These are phyloP conservation scores for Thaumatotibia leucotreta DNA, from an alignment of 1,140 invertebrate genomes.

Conservation along the genomic window DNA sequence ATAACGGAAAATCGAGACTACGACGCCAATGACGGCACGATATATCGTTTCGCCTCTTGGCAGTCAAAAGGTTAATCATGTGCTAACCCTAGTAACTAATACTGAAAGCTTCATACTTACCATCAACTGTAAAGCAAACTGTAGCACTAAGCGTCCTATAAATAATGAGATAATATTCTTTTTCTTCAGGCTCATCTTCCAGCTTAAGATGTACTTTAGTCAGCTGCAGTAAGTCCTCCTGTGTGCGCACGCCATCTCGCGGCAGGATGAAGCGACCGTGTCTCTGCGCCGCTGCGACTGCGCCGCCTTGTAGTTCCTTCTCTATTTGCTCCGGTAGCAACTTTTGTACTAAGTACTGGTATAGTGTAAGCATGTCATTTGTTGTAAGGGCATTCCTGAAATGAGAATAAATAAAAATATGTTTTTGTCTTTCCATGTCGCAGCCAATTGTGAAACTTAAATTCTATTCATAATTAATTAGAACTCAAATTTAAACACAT, in stretches of 20 bases:
- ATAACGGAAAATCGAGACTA: no score
- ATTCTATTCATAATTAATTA: no score
- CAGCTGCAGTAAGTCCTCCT: slow-evolving; percentile 82
- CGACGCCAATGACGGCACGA: no score
- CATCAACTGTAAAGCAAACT: slow-evolving; percentile 85
- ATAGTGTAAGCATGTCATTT: slow-evolving; percentile 89
- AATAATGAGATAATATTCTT: slow-evolving; percentile 84
- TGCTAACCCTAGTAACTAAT: no score
- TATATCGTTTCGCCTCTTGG: no score
- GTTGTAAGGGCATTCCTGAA: slow-evolving; percentile 89
- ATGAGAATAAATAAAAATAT: slow-evolving; percentile 21
- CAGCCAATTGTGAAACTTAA: no score
- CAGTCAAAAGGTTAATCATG: no score
- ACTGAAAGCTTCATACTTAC: slow-evolving; percentile 77
- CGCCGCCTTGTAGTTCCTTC: slow-evolving; percentile 83
- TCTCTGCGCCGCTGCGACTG: slow-evolving; percentile 57
- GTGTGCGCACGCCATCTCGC: slow-evolving; percentile 70
- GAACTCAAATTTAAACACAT: no score
- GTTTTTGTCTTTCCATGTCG: slow-evolving; percentile 40
- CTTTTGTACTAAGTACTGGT: slow-evolving; percentile 87
- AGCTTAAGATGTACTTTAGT: slow-evolving; percentile 84
- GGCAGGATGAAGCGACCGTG: slow-evolving; percentile 64
- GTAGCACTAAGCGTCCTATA: slow-evolving; percentile 89
- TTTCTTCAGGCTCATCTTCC: slow-evolving; percentile 76
- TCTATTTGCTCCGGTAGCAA: slow-evolving; percentile 86